Evolutionary conservation across 2,888 invertebrate genomes (phyloP).

Genomic region (Frankliniella fusca): DNA sequence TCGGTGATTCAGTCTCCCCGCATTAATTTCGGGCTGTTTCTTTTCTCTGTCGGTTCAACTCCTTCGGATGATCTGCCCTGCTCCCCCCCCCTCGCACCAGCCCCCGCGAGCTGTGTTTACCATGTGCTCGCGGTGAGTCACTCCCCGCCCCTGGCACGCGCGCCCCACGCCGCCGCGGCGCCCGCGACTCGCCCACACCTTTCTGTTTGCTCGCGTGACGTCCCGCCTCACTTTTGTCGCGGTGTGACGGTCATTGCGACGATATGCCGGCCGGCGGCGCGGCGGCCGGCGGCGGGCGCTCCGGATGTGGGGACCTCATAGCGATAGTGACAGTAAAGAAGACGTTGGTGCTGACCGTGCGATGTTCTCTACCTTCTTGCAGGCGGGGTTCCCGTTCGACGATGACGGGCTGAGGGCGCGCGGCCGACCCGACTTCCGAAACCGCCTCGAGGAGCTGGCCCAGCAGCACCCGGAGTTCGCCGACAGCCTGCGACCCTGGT

Average conservation of each 20-base stretch:
- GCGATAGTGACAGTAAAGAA: not conserved
- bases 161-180: not conserved
- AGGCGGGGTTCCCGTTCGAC: constrained; percentile 64
- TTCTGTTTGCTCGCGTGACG: not conserved
- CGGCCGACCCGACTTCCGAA: constrained; percentile 48
- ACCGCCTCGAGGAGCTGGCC: constrained; percentile 64
- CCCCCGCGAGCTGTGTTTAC: not conserved
- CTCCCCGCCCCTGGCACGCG: constrained; percentile 4
- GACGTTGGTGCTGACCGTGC: not conserved
- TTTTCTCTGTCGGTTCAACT: too few relatives aligned
- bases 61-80: too few relatives aligned
- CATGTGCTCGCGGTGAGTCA: constrained; percentile 11
- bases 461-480: constrained; percentile 71
- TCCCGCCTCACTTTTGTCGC: not conserved
- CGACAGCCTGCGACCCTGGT: constrained; percentile 57
- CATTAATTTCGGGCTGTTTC: too few relatives aligned
- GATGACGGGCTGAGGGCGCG: constrained; percentile 57
- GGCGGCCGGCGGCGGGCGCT: not conserved
- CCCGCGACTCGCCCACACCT: not conserved
- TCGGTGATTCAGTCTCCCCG: too few relatives aligned
- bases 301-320: not conserved
- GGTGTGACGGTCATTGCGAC: not conserved
- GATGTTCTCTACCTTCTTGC: constrained; percentile 36
- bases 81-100: too few relatives aligned
- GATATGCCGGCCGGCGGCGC: not conserved